Conservation (phyloP, 2,797 vertebrate species). For the Leptodactylus fallax region DNA sequence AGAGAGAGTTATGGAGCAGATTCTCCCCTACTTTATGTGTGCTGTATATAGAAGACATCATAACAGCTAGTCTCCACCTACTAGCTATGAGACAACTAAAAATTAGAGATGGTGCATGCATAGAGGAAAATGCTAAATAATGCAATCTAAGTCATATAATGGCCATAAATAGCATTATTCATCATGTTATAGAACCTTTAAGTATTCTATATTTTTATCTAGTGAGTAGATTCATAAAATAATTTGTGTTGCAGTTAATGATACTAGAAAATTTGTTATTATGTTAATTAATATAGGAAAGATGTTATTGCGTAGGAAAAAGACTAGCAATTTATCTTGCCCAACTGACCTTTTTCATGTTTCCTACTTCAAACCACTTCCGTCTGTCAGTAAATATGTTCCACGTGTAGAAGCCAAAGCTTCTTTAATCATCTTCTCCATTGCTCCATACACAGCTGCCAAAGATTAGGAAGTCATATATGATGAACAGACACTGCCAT, state of each 20-base stretch:
- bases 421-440: constrained; percentile 43
- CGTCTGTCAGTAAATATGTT: constrained; percentile 41
- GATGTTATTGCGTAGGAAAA: constrained; percentile 4
- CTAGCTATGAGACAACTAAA: too few species aligned
- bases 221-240: background rate
- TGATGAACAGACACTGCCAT: constrained; percentile 29
- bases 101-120: too few species aligned
- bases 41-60: too few species aligned
- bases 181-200: too few species aligned
- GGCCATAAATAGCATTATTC: too few species aligned
- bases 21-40: too few species aligned
- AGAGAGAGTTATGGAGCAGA: too few species aligned
- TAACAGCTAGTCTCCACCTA: too few species aligned
- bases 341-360: constrained; percentile 44
- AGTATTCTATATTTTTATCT: background rate
- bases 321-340: background rate
- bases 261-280: background rate
- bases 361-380: constrained; percentile 45
- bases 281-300: background rate
- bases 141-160: too few species aligned
- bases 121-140: too few species aligned
- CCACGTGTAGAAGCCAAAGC: constrained; percentile 39
- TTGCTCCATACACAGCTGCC: constrained; percentile 44
- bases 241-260: background rate
- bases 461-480: constrained; percentile 45